Base-by-base conservation (phyloP, 1,140 invertebrate genomes). In the Venustaconcha ellipsiformis region DNA sequence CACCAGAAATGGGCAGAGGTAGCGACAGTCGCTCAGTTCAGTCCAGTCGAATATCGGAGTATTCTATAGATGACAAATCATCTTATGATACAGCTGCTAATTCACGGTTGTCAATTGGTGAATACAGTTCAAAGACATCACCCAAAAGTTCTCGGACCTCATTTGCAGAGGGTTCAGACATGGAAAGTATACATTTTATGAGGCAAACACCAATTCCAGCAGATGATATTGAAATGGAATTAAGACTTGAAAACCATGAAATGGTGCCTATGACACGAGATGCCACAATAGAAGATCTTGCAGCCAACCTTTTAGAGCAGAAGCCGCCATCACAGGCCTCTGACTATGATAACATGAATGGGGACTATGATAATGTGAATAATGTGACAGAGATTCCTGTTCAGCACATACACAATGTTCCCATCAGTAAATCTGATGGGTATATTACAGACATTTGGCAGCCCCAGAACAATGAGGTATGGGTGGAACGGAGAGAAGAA, bases 71-170 rank as follows among this genome's bases (percentile, higher is more conserved):
- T 62, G 86, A 86, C 67, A 72, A 81, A 30, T 88, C 87, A 14
- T 87, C 87, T 14, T 84, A 84, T 55, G 87, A 86, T 80, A 87
- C 86, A 26, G 86, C 86, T 59, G 81, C 86, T 11, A 86, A 86
- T 70, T 88, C 87, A 6, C 70, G 87, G 17, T 67, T 87, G 14
- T 87, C 86, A 14, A 70, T 88, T 37, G 82, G 78, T 18, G 84
- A 87, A 68, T 80, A 78, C 65, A 81, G 79, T 70, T 75, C 81
- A 64, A 81, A 82, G 66, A 78, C 80, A 14, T 87, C 87, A 11
- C 78, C 80, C 55, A 84, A 84, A 66, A 88, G 87, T 78, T 88
- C 87, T 62, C 78, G 84, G 37, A 88, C 87, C 17, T 88, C 87
- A 14, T 85, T 86, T 76, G 84, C 86, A 55, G 87, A 84, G 60